Percentiles rank a stretch among this genome's conserved stretches.
Conservation (phyloP, 2,113 vertebrate species). For the Caloenas nicobarica region DNA sequence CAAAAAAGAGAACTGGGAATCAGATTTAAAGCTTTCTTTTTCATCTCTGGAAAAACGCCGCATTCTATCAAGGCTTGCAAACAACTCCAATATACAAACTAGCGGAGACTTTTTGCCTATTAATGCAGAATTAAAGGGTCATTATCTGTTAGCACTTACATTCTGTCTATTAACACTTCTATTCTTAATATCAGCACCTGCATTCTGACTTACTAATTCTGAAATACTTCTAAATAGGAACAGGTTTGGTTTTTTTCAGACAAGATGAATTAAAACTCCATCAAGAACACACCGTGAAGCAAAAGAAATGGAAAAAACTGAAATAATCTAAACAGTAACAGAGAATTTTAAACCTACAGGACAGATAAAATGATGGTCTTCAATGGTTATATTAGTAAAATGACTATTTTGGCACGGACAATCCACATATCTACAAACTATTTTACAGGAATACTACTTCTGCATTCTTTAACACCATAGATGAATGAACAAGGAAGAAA, state of each 20-base stretch:
- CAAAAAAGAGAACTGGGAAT: neutral
- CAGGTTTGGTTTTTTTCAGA: neutral
- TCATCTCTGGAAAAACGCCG: neutral
- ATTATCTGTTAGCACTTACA: neutral
- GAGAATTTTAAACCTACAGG: neutral
- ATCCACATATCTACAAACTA: neutral
- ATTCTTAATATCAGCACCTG: neutral
- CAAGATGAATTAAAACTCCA: neutral
- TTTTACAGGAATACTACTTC: neutral
- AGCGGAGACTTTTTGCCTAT: neutral
- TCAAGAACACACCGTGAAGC: neutral
- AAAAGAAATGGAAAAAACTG: neutral
- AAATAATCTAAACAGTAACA: neutral
- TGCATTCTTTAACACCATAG: neutral
- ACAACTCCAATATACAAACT: neutral
- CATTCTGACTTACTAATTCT: neutral
- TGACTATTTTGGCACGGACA: rapidly evolving
- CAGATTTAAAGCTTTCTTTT: neutral
- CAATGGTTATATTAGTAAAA: neutral
- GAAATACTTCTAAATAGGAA: neutral
- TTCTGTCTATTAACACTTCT: neutral
- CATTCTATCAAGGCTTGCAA: neutral
- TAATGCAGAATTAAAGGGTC: neutral
- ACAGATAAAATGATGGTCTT: neutral
- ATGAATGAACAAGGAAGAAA: neutral